Evolutionary conservation across 2,888 invertebrate genomes (phyloP).

Genomic region (Rosalia funebris): DNA sequence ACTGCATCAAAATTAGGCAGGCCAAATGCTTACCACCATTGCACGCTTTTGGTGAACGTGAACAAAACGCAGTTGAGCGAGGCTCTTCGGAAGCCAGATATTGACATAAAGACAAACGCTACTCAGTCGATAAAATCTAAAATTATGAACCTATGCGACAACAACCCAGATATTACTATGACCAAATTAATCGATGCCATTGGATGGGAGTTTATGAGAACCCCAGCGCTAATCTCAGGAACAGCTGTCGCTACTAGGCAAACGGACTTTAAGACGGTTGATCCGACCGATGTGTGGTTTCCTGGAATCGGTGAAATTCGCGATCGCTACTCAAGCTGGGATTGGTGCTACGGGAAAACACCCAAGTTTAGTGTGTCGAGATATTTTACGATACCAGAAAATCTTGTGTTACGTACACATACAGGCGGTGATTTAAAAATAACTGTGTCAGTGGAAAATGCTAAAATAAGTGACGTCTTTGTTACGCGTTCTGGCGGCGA

Average conservation of each 20-base stretch:
- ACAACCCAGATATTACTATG: conserved; percentile 76
- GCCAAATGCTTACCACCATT: conserved; percentile 94
- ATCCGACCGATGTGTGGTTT: conserved; percentile 89
- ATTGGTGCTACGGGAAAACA: conserved; percentile 89
- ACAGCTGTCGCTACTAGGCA: conserved; percentile 83
- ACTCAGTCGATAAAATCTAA: conserved; percentile 85
- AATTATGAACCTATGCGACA: conserved; percentile 85
- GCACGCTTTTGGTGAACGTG: conserved; percentile 90
- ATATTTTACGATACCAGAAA: conserved; percentile 70
- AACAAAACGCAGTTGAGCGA: conserved; percentile 79
- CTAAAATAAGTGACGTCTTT: conserved; percentile 73
- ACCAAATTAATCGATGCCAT: conserved; percentile 80
- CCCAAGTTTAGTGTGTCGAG: conserved; percentile 83
- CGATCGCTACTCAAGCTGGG: conserved; percentile 79
- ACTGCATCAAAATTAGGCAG: conserved; percentile 93
- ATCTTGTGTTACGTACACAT: conserved; percentile 63
- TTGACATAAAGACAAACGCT: conserved; percentile 84
- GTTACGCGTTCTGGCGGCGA: conserved; percentile 70
- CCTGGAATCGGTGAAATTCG: conserved; percentile 81
- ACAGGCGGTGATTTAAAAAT: conserved; percentile 68
- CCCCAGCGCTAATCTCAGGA: conserved; percentile 72
- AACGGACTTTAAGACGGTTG: conserved; percentile 85
- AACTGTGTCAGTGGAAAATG: conserved; percentile 73
- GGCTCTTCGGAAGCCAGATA: conserved; percentile 79
- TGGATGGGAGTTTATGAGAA: conserved; percentile 85